Evolutionary conservation across 1,140 invertebrate genomes (phyloP).

Genomic region (Scaptomyza hsui): DNA sequence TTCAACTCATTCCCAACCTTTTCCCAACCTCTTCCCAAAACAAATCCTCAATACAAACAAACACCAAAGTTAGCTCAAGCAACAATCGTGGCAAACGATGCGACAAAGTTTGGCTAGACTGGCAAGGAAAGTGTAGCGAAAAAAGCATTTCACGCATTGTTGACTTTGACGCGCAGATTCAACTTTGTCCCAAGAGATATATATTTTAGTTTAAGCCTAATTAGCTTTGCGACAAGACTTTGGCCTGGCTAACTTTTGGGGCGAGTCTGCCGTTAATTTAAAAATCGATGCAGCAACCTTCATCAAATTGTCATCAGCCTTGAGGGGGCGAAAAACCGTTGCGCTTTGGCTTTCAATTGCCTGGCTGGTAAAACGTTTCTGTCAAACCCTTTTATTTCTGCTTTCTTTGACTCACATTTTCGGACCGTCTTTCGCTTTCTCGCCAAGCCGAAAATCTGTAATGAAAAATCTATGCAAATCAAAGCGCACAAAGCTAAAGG

Average conservation of each 20-base stretch:
- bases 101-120: not conserved
- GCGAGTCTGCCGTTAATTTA: slow-evolving; percentile 67
- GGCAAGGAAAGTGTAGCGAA: slow-evolving; percentile 13
- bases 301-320: slow-evolving; percentile 76
- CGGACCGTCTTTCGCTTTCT: not conserved
- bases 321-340: slow-evolving; percentile 12
- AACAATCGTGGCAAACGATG: not conserved
- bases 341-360: slow-evolving; percentile 31
- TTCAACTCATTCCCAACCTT: no score
- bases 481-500: slow-evolving; percentile 44
- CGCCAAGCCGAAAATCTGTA: slow-evolving; percentile 60
- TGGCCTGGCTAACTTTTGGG: slow-evolving; percentile 46
- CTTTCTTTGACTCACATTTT: slow-evolving; percentile 6
- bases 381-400: slow-evolving; percentile 48
- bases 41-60: not conserved
- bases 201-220: slow-evolving; percentile 66
- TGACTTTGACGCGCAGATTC: slow-evolving; percentile 62
- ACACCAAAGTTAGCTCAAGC: not conserved
- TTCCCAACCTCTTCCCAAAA: not conserved
- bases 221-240: slow-evolving; percentile 59
- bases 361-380: slow-evolving; percentile 18
- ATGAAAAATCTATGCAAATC: slow-evolving; percentile 79
- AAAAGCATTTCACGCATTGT: slow-evolving; percentile 68
- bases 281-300: slow-evolving; percentile 73
- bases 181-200: slow-evolving; percentile 45